These are phyloP conservation scores for Spisula solida DNA, from an alignment of 2,888 invertebrate genomes.

Conservation along the genomic window DNA sequence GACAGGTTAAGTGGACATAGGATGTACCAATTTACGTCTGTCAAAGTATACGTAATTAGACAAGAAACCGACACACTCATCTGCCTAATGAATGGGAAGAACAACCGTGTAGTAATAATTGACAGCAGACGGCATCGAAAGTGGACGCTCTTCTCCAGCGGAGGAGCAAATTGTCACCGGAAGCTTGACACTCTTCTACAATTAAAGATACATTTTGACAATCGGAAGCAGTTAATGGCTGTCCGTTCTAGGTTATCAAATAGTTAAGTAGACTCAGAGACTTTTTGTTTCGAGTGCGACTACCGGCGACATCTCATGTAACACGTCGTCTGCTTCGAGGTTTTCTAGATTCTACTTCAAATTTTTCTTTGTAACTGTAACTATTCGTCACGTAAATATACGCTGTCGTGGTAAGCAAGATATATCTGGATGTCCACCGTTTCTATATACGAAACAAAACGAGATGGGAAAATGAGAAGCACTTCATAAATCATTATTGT, in stretches of 20 bases:
- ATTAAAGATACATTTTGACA: conserved; percentile 63
- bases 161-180: conserved; percentile 69
- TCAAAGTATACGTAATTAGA: conserved; percentile 54
- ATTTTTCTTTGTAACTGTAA: conserved; percentile 7
- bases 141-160: conserved; percentile 62
- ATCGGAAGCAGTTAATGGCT: conserved; percentile 65
- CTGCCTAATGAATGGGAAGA: conserved; percentile 66
- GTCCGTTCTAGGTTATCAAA: conserved; percentile 50
- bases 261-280: conserved; percentile 22
- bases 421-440: neutral
- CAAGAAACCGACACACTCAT: conserved; percentile 45
- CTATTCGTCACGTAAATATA: conserved; percentile 8
- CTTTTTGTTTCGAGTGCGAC: conserved; percentile 4
- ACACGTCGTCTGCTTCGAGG: neutral
- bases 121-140: conserved; percentile 67
- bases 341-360: conserved; percentile 14
- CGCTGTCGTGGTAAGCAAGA: neutral
- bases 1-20: conserved; percentile 67
- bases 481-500: neutral
- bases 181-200: conserved; percentile 64
- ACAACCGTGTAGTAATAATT: conserved; percentile 60
- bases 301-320: conserved; percentile 18
- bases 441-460: neutral
- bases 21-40: conserved; percentile 72
- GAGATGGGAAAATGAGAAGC: neutral